Evolutionary conservation across 2,888 invertebrate species (phyloP).

Genomic region (Troglohyphantes excavatus): DNA sequence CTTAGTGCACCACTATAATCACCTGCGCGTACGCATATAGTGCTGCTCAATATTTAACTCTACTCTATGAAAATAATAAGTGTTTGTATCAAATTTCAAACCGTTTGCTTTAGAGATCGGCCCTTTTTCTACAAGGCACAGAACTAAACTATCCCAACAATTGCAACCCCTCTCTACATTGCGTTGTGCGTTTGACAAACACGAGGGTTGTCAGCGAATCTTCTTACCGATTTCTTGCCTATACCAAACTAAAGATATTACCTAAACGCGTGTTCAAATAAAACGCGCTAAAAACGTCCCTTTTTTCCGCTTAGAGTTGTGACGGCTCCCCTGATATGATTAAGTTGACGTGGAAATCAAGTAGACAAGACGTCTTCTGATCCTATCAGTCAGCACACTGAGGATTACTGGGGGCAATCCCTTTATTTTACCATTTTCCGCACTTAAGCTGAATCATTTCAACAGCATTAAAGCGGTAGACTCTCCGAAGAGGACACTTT

Average conservation of each 20-base stretch:
- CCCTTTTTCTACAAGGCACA: no score
- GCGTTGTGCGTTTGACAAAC: conserved; percentile 19
- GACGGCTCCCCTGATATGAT: conserved; percentile 70
- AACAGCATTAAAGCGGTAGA: conserved; percentile 67
- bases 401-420: conserved; percentile 72
- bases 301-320: conserved; percentile 47
- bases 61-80: no score
- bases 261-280: conserved; percentile 72
- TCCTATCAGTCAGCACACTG: conserved; percentile 76
- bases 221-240: conserved; percentile 42
- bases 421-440: conserved; percentile 77
- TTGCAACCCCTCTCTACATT: background rate
- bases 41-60: no score
- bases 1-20: no score
- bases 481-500: conserved; percentile 60
- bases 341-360: conserved; percentile 74
- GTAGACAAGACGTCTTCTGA: conserved; percentile 77
- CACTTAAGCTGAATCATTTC: conserved; percentile 78
- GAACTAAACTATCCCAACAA: no score
- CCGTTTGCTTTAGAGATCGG: no score
- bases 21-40: no score
- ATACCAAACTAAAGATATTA: conserved; percentile 69
- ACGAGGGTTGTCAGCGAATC: conserved; percentile 66
- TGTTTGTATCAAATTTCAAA: no score
- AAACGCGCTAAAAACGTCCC: conserved; percentile 58